Evolutionary conservation across 2,888 invertebrate species (phyloP).

Genomic region (Rhagonycha lutea): DNA sequence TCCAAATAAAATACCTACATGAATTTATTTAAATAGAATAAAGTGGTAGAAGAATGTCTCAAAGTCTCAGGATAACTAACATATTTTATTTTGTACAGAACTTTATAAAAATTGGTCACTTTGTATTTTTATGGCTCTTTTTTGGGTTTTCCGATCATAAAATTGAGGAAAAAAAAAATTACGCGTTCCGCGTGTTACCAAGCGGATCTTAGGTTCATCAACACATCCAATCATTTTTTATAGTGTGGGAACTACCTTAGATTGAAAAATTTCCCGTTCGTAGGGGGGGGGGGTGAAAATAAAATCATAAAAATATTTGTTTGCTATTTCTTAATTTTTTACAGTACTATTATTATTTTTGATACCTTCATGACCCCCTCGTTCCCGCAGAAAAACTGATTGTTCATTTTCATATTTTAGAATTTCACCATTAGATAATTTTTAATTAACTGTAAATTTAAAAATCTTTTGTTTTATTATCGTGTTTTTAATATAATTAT

Average conservation of each 20-base stretch:
- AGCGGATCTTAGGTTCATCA: background rate
- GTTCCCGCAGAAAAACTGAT: background rate
- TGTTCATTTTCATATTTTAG: background rate
- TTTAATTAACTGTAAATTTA: background rate
- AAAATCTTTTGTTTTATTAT: background rate
- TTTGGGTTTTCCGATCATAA: background rate
- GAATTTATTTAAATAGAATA: background rate
- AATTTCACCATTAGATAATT: background rate
- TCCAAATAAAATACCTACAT: slow-evolving; percentile 6
- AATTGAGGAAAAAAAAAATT: background rate
- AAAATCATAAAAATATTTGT: no score
- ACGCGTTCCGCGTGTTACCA: background rate
- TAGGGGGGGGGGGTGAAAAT: no score
- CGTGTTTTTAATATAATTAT: background rate
- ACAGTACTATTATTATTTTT: no score
- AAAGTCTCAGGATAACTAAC: background rate
- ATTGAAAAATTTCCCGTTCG: background rate
- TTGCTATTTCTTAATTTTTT: no score
- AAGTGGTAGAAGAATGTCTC: background rate
- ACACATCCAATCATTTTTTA: background rate
- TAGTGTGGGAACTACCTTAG: background rate
- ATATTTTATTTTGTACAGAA: background rate
- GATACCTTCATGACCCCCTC: background rate
- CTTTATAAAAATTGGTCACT: background rate
- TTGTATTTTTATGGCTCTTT: background rate